Conservation (phyloP, 2,888 invertebrate species). For the Ennomos fuscantarius region DNA sequence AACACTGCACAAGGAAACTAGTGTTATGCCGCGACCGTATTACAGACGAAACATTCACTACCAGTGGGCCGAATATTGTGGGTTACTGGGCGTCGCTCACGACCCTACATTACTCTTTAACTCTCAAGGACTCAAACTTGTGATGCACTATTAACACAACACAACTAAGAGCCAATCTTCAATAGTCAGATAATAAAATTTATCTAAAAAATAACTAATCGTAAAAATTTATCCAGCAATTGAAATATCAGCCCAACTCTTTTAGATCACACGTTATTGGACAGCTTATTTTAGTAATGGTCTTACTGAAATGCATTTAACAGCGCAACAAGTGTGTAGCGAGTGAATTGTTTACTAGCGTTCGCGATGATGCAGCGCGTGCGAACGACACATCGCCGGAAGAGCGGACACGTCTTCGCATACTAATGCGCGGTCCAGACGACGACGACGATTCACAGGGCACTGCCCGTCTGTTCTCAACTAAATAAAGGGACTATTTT, state of each 20-base stretch:
- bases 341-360: constrained; percentile 34
- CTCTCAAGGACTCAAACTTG: not conserved
- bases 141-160: too few relatives aligned
- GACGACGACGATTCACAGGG: constrained; percentile 8
- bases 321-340: constrained; percentile 22
- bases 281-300: too few relatives aligned
- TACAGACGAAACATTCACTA: constrained; percentile 84
- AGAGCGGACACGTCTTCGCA: constrained; percentile 33
- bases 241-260: too few relatives aligned
- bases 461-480: constrained; percentile 19
- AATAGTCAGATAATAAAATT: too few relatives aligned
- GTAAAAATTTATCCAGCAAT: too few relatives aligned
- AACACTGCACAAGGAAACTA: constrained; percentile 85
- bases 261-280: too few relatives aligned
- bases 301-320: constrained; percentile 4
- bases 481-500: not conserved
- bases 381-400: constrained; percentile 39
- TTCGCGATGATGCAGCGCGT: constrained; percentile 22
- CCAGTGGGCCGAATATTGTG: constrained; percentile 82
- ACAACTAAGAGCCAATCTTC: too few relatives aligned
- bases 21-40: constrained; percentile 84
- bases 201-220: too few relatives aligned
- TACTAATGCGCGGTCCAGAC: constrained; percentile 35
- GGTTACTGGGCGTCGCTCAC: constrained; percentile 75
- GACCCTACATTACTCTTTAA: not conserved